Percentiles rank a stretch among this genome's conserved stretches.
phyloP scores from a whole-genome alignment of 2,888 invertebrate species.

The Coelinius sp. region DNA sequence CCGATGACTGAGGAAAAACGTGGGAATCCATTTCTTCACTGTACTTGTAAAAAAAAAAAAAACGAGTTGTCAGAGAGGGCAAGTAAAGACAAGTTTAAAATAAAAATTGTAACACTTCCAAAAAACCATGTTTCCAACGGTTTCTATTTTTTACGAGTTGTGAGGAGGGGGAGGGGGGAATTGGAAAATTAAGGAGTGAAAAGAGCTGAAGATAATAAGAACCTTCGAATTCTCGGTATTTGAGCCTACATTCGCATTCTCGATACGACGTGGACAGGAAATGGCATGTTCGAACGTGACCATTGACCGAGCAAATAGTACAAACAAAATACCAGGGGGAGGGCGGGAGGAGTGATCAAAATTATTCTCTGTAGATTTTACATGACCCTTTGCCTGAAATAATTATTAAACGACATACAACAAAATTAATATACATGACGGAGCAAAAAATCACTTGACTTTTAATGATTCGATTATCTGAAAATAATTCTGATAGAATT shows the following conservation, averaged over 20 bases:
- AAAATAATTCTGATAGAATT: conserved; percentile 21
- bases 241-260: conserved; percentile 61
- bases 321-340: conserved; percentile 56
- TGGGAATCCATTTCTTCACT: conserved; percentile 33
- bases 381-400: conserved; percentile 4
- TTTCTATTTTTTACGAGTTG: not conserved
- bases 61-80: not conserved
- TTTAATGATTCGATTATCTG: conserved; percentile 5
- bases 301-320: conserved; percentile 57
- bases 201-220: conserved; percentile 28
- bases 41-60: not conserved
- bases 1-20: conserved; percentile 31
- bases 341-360: not conserved
- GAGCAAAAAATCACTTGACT: conserved; percentile 11
- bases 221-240: conserved; percentile 51
- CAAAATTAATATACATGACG: not conserved
- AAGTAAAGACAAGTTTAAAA: not conserved
- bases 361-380: conserved; percentile 1
- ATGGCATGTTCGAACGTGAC: conserved; percentile 65
- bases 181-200: not conserved
- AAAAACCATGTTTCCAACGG: not conserved
- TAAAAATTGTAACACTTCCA: not conserved
- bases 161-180: not conserved
- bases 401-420: not conserved
- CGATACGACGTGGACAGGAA: conserved; percentile 59